phyloP scores from a whole-genome alignment of 2,113 vertebrate species.

The Lepisosteus osseus region DNA sequence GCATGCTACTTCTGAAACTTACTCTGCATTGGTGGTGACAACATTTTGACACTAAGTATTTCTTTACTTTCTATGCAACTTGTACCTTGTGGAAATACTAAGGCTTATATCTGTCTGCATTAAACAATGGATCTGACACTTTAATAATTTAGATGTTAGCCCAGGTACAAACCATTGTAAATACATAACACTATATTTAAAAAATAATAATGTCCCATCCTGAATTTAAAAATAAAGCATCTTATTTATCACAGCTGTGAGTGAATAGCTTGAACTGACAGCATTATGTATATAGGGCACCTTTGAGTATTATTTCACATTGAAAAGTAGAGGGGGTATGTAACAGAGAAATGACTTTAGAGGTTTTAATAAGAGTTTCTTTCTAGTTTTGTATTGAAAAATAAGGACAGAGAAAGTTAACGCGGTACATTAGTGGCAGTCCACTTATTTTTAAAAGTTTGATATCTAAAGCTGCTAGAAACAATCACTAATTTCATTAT shows the following conservation, averaged over 20 bases:
- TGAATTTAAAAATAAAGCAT: slow-evolving; percentile 61
- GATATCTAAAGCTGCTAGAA: slow-evolving; percentile 74
- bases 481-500: slow-evolving; percentile 77
- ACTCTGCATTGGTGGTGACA: slow-evolving; percentile 24
- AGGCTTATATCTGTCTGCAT: slow-evolving; percentile 45
- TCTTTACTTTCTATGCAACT: slow-evolving; percentile 75
- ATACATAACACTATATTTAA: slow-evolving; percentile 78
- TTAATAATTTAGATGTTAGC: slow-evolving; percentile 45
- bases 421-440: slow-evolving; percentile 64
- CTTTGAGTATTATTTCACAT: slow-evolving; percentile 98
- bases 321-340: slow-evolving; percentile 87
- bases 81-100: slow-evolving; percentile 44
- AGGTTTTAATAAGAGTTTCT: slow-evolving; percentile 82
- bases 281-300: slow-evolving; percentile 91
- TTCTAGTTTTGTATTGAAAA: slow-evolving; percentile 89
- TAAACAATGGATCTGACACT: slow-evolving; percentile 55
- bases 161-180: slow-evolving; percentile 78
- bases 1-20: slow-evolving; percentile 29
- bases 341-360: slow-evolving; percentile 73
- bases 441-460: slow-evolving; percentile 58
- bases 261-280: slow-evolving; percentile 76
- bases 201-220: slow-evolving; percentile 63
- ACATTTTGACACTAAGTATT: slow-evolving; percentile 24
- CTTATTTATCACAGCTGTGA: slow-evolving; percentile 86
- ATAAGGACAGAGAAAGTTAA: slow-evolving; percentile 51